phyloP scores from a whole-genome alignment of 2,797 vertebrate species.

The Poecilia wingei region DNA sequence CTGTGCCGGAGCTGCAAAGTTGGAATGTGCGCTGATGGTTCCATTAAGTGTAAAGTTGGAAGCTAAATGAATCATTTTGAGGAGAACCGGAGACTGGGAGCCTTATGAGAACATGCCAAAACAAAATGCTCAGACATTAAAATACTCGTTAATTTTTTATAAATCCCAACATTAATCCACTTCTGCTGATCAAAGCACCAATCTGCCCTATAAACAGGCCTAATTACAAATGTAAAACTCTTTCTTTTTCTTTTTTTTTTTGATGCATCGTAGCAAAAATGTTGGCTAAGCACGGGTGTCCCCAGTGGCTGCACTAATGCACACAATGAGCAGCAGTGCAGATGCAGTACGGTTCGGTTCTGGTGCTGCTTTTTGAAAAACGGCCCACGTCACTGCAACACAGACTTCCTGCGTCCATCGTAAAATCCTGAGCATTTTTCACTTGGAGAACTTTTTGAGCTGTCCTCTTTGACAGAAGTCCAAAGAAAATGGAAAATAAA shows the following conservation, averaged over 20 bases:
- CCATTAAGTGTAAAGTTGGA: not conserved
- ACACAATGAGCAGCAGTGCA: slow-evolving; percentile 9
- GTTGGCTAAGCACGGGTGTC: slow-evolving; percentile 9
- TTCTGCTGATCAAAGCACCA: slow-evolving; percentile 36
- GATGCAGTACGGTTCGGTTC: not conserved
- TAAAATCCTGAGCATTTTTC: slow-evolving; percentile 17
- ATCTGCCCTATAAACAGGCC: slow-evolving; percentile 43
- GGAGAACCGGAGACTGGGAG: not conserved
- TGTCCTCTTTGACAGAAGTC: slow-evolving; percentile 32
- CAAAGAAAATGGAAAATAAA: not conserved
- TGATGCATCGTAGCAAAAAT: slow-evolving; percentile 4
- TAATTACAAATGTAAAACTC: slow-evolving; percentile 38
- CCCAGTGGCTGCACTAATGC: slow-evolving; percentile 6
- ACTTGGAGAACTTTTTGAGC: slow-evolving; percentile 38
- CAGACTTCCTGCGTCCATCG: slow-evolving; percentile 18
- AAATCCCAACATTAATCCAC: slow-evolving; percentile 30
- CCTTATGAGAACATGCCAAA: not conserved
- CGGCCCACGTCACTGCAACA: slow-evolving; percentile 18
- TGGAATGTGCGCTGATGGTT: not conserved
- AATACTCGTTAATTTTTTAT: slow-evolving; percentile 36
- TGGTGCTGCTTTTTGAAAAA: slow-evolving; percentile 14
- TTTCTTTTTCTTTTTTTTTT: slow-evolving; percentile 18
- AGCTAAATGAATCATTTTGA: slow-evolving; percentile 14
- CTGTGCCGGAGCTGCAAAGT: slow-evolving; percentile 7
- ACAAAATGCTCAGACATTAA: slow-evolving; percentile 12